A percentile compares a stretch with the other conserved stretches of the same genome.
Evolutionary conservation across 2,888 invertebrate species (phyloP).

Genomic region (Eupithecia dodoneata): DNA sequence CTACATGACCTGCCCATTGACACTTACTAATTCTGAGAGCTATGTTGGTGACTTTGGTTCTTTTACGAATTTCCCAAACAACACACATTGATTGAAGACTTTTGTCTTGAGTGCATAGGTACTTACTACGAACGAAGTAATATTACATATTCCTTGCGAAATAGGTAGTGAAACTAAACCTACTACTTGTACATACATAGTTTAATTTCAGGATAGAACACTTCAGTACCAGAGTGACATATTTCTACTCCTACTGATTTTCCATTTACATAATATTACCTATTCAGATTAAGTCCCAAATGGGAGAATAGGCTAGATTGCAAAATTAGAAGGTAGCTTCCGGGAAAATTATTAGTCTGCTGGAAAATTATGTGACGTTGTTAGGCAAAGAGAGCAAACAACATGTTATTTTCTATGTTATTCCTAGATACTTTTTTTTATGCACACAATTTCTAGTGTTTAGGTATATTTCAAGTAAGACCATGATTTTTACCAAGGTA

Average conservation of each 20-base stretch:
- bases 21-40: too few species aligned
- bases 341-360: conserved; percentile 13
- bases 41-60: too few species aligned
- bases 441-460: not conserved
- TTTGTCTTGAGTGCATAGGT: too few species aligned
- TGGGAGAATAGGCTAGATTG: conserved; percentile 27
- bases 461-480: not conserved
- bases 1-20: too few species aligned
- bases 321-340: conserved; percentile 26
- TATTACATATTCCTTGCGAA: too few species aligned
- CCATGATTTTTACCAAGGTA: not conserved
- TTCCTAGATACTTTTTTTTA: not conserved
- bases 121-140: too few species aligned
- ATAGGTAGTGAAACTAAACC: too few species aligned
- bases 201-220: not conserved
- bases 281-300: conserved; percentile 19
- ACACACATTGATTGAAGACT: too few species aligned
- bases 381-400: not conserved
- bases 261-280: conserved; percentile 23
- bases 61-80: too few species aligned
- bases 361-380: not conserved
- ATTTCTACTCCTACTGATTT: conserved; percentile 16
- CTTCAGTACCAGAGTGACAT: not conserved
- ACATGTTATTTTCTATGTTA: conserved; percentile 9
- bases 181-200: not conserved